A percentile compares a stretch with the other conserved stretches of the same genome.
Evolutionary conservation across 2,113 vertebrate species (phyloP).

Genomic region (Etia nguti): DNA sequence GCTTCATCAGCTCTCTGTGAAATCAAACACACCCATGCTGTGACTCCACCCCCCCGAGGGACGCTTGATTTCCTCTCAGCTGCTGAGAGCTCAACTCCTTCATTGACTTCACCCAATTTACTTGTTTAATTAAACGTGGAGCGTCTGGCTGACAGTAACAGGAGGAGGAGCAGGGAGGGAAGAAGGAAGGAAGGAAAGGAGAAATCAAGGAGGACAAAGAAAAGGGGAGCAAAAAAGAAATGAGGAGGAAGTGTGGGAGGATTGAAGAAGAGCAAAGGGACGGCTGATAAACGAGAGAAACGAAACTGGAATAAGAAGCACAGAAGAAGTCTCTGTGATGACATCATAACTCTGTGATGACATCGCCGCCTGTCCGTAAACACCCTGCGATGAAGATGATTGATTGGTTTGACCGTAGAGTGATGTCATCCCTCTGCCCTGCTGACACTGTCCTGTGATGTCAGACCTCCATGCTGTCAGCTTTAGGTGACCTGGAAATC

Average conservation of each 20-base stretch:
- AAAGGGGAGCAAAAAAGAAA: not conserved
- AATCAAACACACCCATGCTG: not conserved
- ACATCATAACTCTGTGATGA: not conserved
- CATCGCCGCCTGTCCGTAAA: not conserved
- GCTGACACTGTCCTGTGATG: not conserved
- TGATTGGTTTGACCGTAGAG: not conserved
- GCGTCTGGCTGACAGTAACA: not conserved
- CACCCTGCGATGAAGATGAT: not conserved
- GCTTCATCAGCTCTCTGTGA: not conserved
- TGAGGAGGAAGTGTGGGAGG: not conserved
- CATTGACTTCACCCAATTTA: not conserved
- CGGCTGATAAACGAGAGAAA: not conserved
- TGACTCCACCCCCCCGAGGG: not conserved
- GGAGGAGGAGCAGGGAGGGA: not conserved
- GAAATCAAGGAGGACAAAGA: not conserved
- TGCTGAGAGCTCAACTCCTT: not conserved
- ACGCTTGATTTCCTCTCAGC: not conserved
- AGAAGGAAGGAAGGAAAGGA: not conserved
- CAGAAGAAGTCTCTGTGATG: not conserved
- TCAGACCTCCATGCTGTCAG: constrained; percentile 87
- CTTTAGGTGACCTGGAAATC: constrained; percentile 87
- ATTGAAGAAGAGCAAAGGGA: not conserved
- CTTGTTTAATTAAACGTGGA: not conserved
- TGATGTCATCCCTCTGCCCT: not conserved
- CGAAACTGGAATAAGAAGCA: not conserved